Conservation (phyloP, 2,797 vertebrate genomes). For the Pangasius larnaudii region DNA sequence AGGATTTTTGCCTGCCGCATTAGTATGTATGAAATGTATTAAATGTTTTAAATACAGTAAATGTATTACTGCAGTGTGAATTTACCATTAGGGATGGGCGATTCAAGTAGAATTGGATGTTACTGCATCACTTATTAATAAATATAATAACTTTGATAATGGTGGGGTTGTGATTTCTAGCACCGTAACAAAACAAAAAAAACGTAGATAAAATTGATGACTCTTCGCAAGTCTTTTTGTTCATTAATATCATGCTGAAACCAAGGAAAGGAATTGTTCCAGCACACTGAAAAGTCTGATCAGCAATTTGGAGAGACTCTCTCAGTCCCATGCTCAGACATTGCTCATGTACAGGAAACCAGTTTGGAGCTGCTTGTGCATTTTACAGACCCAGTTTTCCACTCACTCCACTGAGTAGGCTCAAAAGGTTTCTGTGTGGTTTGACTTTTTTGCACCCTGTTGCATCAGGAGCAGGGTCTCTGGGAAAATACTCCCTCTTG, state of each 20-base stretch:
- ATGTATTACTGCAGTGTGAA: background rate
- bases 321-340: background rate
- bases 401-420: background rate
- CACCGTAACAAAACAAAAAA: too few relatives aligned
- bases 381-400: background rate
- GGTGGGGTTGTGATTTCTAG: too few relatives aligned
- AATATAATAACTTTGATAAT: too few relatives aligned
- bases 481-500: slow-evolving; percentile 39
- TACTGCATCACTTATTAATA: background rate
- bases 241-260: background rate
- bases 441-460: slow-evolving; percentile 46
- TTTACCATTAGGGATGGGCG: background rate
- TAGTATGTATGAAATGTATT: background rate
- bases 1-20: background rate
- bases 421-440: slow-evolving; percentile 39
- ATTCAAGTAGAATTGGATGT: background rate
- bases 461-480: slow-evolving; percentile 54
- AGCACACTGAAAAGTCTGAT: background rate
- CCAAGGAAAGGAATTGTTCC: background rate
- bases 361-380: background rate
- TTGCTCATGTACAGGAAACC: background rate
- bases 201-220: background rate
- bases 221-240: background rate
- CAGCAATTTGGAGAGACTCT: background rate
- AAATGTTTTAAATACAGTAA: background rate